Evolutionary conservation across 2,888 invertebrate species (phyloP).

Genomic region (Euzetes globulus): DNA sequence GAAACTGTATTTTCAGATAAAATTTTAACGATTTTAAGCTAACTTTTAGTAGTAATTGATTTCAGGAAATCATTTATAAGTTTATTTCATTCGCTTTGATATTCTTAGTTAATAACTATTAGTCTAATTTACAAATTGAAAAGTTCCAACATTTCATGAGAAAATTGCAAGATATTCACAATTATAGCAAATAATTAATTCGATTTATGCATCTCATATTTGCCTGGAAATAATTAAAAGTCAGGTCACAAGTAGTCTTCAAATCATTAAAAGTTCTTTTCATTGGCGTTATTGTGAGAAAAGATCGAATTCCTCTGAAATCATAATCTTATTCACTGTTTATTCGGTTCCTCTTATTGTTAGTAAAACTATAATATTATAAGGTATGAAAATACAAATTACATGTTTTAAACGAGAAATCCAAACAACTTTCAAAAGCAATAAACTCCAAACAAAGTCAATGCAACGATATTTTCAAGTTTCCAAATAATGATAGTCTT

Average conservation of each 20-base stretch:
- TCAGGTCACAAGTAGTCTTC: too few species aligned
- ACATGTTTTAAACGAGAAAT: neutral
- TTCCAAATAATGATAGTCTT: too few species aligned
- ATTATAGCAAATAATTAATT: too few species aligned
- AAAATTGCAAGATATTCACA: too few species aligned
- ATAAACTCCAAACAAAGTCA: too few species aligned
- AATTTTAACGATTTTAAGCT: neutral
- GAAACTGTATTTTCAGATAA: neutral
- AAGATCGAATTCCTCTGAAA: neutral
- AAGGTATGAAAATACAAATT: neutral
- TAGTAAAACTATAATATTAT: neutral
- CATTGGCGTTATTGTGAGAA: too few species aligned
- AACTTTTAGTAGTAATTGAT: neutral
- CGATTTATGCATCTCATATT: too few species aligned
- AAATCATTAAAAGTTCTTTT: too few species aligned
- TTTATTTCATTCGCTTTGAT: neutral
- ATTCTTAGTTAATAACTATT: neutral
- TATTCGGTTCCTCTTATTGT: neutral
- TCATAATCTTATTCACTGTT: neutral
- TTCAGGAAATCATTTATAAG: conserved; percentile 10
- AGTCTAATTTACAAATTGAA: neutral
- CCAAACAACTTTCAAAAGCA: neutral
- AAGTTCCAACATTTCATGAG: neutral
- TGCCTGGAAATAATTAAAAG: too few species aligned
- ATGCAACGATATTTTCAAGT: too few species aligned